Evolutionary conservation across 2,113 vertebrate genomes (phyloP), one percentile per base, ranked within the genome.

Genomic region (Amphilophus citrinellus): DNA sequence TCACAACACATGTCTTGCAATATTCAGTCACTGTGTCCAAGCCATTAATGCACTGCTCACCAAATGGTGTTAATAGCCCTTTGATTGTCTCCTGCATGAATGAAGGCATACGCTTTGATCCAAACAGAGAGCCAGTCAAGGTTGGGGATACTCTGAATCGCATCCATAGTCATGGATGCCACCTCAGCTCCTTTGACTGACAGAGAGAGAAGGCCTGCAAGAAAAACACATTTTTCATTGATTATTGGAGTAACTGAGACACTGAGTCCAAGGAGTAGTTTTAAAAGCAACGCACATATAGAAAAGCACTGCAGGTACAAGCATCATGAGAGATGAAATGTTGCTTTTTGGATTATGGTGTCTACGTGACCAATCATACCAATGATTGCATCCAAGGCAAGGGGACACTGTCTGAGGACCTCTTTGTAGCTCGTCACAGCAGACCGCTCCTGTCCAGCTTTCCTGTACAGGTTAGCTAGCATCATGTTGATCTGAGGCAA

Each of bases 351-450:
- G 35, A 35, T 65, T 61, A 37, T 39, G 24, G 18, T 2, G 20
- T 53, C 32, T 56, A 24, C 42, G 9, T 39, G 24, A 37, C 13
- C 3, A 35, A 6, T 44, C 90, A 0, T 95, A 99, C 98, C 98
- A 15, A 99, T 96, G 68, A 99, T 99, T 59, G 98, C 98, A 92
- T 99, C 98, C 7, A 99, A 96, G 6, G 98, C 98, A 8, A 99
- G 89, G 0, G 98, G 98, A 80, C 98, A 99, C 95, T 99, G 98
- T 61, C 98, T 96, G 87, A 99, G 95, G n/a, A 99, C 98, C 63
- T 99, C 98, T 78, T 99, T 99, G 94, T 99, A 99, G 94, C 98
- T 99, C 0, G 98, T 99, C 81, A 99, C 98, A 0, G 98, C 98
- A 14, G 98, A 99, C 7, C 98, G 97, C 50, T 99, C 98, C 90